phyloP scores from a whole-genome alignment of 2,888 invertebrate genomes.

The Taphrorychus bicolor region DNA sequence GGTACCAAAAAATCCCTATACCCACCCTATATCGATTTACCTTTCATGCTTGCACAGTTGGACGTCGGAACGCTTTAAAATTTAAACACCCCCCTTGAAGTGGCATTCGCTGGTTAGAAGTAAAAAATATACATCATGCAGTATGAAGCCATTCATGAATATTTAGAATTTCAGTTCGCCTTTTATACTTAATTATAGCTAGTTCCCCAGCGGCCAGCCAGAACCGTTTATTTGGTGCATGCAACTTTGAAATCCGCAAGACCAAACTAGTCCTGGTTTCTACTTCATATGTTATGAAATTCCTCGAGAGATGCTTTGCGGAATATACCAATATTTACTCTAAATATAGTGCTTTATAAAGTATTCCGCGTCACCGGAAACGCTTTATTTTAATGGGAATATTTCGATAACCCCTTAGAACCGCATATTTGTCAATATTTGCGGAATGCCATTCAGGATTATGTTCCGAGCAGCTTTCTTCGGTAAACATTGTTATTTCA shows the following conservation, averaged over 20 bases:
- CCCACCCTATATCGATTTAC: neutral
- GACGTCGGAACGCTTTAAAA: neutral
- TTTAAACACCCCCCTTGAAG: neutral
- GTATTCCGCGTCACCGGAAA: conserved; percentile 13
- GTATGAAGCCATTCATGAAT: conserved; percentile 14
- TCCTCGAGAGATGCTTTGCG: conserved; percentile 33
- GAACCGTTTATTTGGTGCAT: conserved; percentile 29
- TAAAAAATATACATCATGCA: neutral
- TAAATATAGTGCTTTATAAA: conserved; percentile 24
- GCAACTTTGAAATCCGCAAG: conserved; percentile 31
- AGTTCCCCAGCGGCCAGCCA: conserved; percentile 16
- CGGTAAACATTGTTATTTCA: neutral
- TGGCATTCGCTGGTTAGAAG: neutral
- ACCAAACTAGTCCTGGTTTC: conserved; percentile 33
- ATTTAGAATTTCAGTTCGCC: conserved; percentile 20
- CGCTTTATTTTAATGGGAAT: conserved; percentile 12
- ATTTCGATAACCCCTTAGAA: conserved; percentile 13
- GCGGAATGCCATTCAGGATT: conserved; percentile 6
- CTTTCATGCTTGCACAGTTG: neutral
- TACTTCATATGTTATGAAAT: conserved; percentile 29
- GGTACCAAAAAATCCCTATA: too few species aligned
- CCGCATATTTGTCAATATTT: conserved; percentile 23
- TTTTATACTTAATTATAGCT: conserved; percentile 21
- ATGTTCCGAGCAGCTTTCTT: neutral
- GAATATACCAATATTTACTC: conserved; percentile 30